These are phyloP conservation scores for Meloidogyne exigua DNA, from an alignment of 1,140 invertebrate species.

Conservation along the genomic window DNA sequence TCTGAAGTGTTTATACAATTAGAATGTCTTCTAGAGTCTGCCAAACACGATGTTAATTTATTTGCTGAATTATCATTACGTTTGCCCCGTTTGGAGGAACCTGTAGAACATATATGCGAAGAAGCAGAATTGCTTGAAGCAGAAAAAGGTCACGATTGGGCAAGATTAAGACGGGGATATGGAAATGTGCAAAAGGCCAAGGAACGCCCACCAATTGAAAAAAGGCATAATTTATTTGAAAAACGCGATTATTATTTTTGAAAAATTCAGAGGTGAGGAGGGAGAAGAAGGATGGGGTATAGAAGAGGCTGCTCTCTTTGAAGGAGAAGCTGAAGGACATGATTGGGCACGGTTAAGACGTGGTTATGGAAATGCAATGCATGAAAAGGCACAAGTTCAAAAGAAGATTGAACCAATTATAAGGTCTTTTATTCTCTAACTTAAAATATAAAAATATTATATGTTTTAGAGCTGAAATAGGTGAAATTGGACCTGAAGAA, in stretches of 20 bases:
- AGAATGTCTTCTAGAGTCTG: conserved; percentile 3
- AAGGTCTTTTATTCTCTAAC: neutral
- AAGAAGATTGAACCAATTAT: neutral
- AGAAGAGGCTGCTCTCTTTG: conserved; percentile 7
- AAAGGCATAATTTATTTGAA: conserved; percentile 10
- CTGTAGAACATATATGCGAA: neutral
- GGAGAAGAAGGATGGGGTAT: neutral
- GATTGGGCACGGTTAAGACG: conserved; percentile 38
- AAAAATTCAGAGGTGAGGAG: conserved; percentile 38
- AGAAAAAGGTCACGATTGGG: conserved; percentile 6
- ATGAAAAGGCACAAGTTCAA: conserved; percentile 36
- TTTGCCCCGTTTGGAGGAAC: neutral
- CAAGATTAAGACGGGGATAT: conserved; percentile 5
- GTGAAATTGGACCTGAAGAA: neutral
- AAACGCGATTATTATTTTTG: neutral
- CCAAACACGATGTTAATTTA: conserved; percentile 7
- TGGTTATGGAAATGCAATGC: conserved; percentile 34
- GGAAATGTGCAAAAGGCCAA: conserved; percentile 16
- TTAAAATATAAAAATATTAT: neutral
- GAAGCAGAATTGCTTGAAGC: neutral
- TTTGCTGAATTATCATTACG: neutral
- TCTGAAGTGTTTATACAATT: neutral
- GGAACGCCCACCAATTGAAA: neutral
- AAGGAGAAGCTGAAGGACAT: conserved; percentile 1
- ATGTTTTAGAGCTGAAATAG: neutral